A percentile compares a stretch with the other conserved stretches of the same genome.
These are phyloP conservation scores for Plectus sambesii DNA, from an alignment of 1,140 invertebrate genomes.

Conservation along the genomic window DNA sequence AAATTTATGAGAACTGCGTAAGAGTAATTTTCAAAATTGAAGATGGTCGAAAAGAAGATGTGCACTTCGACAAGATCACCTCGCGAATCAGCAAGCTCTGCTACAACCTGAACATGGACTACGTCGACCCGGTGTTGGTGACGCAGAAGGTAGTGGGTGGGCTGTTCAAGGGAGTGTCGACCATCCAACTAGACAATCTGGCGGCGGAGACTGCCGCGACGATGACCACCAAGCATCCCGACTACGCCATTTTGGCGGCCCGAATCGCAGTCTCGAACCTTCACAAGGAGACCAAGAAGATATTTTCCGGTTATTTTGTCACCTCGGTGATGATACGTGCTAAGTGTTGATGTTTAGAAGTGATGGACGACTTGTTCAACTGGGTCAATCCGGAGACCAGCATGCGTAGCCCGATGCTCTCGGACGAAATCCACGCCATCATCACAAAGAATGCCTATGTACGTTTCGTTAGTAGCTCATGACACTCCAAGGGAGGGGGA, in stretches of 20 bases:
- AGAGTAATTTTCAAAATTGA: too few species aligned
- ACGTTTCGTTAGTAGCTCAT: conserved; percentile 20
- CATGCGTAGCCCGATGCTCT: conserved; percentile 65
- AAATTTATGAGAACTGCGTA: too few species aligned
- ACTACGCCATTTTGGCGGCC: conserved; percentile 88
- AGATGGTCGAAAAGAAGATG: conserved; percentile 77
- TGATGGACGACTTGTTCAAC: conserved; percentile 73
- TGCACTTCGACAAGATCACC: conserved; percentile 96
- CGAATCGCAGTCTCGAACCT: conserved; percentile 91
- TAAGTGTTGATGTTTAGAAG: conserved; percentile 60
- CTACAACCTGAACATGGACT: conserved; percentile 87
- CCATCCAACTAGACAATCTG: conserved; percentile 87
- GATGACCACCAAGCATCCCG: conserved; percentile 88
- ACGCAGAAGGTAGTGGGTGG: conserved; percentile 67
- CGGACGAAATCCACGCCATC: conserved; percentile 66
- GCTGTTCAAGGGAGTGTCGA: conserved; percentile 86
- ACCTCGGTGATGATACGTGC: conserved; percentile 7
- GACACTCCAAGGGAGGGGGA: conserved; percentile 23
- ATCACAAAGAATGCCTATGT: conserved; percentile 73
- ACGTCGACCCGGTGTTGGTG: conserved; percentile 69
- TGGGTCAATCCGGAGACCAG: conserved; percentile 63
- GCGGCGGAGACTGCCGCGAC: conserved; percentile 90
- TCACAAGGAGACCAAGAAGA: conserved; percentile 66
- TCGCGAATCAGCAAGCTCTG: conserved; percentile 85
- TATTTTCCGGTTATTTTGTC: conserved; percentile 10